These are phyloP conservation scores for Eumaeus atala DNA, from an alignment of 1,140 invertebrate genomes.

Conservation along the genomic window DNA sequence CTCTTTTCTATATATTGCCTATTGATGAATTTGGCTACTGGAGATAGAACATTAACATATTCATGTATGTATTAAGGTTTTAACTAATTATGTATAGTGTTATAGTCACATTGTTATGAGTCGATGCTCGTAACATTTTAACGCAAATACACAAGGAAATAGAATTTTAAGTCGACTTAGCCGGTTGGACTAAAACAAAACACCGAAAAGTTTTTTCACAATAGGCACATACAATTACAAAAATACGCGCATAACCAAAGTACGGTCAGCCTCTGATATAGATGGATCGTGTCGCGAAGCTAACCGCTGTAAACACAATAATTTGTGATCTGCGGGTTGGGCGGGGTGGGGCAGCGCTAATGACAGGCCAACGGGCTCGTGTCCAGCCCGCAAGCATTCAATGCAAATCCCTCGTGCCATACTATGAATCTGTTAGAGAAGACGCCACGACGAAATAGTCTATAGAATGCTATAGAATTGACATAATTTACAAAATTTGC, in stretches of 20 bases:
- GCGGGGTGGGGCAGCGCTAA: slow-evolving; percentile 57
- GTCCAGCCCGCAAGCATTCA: slow-evolving; percentile 65
- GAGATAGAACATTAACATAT: too few species aligned
- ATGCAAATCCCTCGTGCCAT: slow-evolving; percentile 47
- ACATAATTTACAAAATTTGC: neutral
- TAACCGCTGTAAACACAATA: slow-evolving; percentile 45
- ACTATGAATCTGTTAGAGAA: slow-evolving; percentile 20
- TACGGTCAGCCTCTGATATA: slow-evolving; percentile 30
- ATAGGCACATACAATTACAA: neutral
- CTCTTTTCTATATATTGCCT: too few species aligned
- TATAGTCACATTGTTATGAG: too few species aligned
- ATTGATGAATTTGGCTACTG: too few species aligned
- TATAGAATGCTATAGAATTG: slow-evolving; percentile 11
- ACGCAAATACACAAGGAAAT: too few species aligned
- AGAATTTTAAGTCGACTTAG: too few species aligned
- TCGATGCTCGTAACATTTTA: too few species aligned
- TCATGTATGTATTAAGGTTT: too few species aligned
- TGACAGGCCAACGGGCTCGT: slow-evolving; percentile 55
- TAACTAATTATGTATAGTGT: too few species aligned
- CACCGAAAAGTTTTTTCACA: neutral
- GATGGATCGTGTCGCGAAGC: slow-evolving; percentile 38
- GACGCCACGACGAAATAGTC: slow-evolving; percentile 11
- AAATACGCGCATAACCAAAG: slow-evolving; percentile 18
- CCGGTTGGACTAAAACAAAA: too few species aligned
- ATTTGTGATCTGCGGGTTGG: slow-evolving; percentile 45